These are phyloP conservation scores for Corbicula japonica DNA, from an alignment of 2,888 invertebrate genomes.

Conservation along the genomic window DNA sequence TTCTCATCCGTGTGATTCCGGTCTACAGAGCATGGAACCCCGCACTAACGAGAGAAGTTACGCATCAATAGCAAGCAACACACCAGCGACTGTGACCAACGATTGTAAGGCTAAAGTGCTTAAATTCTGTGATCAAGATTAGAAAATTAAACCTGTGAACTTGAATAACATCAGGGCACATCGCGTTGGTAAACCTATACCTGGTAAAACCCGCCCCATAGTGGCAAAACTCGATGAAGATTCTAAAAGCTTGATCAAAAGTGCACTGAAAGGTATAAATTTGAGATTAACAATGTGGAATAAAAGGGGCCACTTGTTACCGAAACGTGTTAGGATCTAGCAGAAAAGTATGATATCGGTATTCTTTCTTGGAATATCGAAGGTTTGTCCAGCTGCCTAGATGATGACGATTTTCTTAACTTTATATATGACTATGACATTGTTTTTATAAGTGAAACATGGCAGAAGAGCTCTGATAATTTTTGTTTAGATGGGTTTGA, in stretches of 20 bases:
- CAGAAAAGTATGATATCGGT: slow-evolving; percentile 11
- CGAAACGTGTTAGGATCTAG: background rate
- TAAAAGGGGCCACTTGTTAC: background rate
- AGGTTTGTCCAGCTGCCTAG: slow-evolving; percentile 11
- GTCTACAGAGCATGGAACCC: too few species aligned
- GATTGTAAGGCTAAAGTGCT: background rate
- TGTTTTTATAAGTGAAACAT: slow-evolving; percentile 26
- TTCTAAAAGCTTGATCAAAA: background rate
- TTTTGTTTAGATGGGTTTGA: background rate
- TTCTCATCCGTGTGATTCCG: too few species aligned
- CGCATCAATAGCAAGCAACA: too few species aligned
- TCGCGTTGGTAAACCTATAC: background rate
- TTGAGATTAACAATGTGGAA: background rate
- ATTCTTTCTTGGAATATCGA: slow-evolving; percentile 23
- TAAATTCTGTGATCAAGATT: slow-evolving; percentile 1
- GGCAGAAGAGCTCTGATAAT: background rate
- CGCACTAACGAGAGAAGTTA: too few species aligned
- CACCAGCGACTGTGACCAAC: too few species aligned
- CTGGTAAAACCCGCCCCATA: background rate
- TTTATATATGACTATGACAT: slow-evolving; percentile 9
- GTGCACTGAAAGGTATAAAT: background rate
- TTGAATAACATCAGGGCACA: background rate
- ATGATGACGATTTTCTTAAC: slow-evolving; percentile 19
- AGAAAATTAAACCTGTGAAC: background rate
- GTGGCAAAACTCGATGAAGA: background rate